Conservation (phyloP, 2,113 vertebrate genomes). For the Clarias magur region DNA sequence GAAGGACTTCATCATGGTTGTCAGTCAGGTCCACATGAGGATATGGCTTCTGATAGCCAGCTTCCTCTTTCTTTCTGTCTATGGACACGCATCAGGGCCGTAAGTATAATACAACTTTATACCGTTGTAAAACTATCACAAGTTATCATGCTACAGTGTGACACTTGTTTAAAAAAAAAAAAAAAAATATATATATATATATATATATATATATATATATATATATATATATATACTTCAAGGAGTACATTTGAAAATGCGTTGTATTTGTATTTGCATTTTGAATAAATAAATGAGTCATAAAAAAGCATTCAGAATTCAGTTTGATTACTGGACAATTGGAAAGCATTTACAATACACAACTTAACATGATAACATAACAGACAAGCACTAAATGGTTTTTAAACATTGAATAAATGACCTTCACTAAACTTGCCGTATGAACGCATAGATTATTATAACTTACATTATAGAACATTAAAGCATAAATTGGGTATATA, state of each 20-base stretch:
- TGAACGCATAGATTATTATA: not conserved
- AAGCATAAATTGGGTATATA: not conserved
- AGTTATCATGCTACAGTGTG: not conserved
- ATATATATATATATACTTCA: too few relatives aligned
- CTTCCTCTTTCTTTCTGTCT: conserved; percentile 50
- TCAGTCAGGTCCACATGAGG: conserved; percentile 41
- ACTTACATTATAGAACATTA: not conserved
- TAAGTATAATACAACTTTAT: conserved; percentile 57
- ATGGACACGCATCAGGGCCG: conserved; percentile 47
- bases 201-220: too few relatives aligned
- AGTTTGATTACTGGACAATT: not conserved
- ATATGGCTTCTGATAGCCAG: conserved; percentile 55
- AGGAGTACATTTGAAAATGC: not conserved
- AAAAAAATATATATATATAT: too few relatives aligned
- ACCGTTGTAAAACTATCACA: not conserved
- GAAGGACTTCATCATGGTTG: conserved; percentile 59
- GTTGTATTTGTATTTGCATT: not conserved
- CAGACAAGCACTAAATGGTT: not conserved
- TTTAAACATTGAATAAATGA: not conserved
- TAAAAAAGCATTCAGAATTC: not conserved
- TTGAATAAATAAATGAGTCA: not conserved
- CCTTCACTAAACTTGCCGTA: not conserved
- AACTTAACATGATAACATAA: not conserved
- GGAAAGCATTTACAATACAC: not conserved
- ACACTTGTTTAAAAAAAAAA: too few relatives aligned